phyloP scores from a whole-genome alignment of 2,113 vertebrate genomes.

The Grammomys surdaster region DNA sequence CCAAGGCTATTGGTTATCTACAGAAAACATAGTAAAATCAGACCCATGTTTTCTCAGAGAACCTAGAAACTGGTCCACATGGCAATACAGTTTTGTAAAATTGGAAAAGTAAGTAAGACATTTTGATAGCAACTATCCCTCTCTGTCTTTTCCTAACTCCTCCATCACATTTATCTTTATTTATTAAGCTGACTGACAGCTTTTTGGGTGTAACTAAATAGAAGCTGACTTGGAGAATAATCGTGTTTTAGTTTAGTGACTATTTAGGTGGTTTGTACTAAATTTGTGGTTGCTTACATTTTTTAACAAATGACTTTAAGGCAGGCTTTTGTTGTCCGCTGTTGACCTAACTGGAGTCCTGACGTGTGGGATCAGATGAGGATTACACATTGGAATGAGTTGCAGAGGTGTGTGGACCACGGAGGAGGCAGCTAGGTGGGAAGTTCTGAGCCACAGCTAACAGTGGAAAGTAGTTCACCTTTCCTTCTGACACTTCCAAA shows the following conservation, averaged over 20 bases:
- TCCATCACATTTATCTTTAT: neutral
- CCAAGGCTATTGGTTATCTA: neutral
- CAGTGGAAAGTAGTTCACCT: neutral
- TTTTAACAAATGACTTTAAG: conserved; percentile 38
- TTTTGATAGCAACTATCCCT: neutral
- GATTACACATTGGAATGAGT: neutral
- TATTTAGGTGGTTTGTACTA: neutral
- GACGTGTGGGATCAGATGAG: neutral
- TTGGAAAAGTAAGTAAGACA: neutral
- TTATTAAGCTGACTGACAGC: neutral
- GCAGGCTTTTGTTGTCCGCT: neutral
- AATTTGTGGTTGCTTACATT: neutral
- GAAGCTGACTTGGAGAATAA: neutral
- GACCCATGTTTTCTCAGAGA: neutral
- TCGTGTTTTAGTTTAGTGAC: neutral
- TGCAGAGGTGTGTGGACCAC: neutral
- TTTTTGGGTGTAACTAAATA: neutral
- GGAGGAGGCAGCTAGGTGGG: neutral
- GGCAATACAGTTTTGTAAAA: neutral
- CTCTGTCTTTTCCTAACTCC: neutral
- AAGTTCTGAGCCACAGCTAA: neutral
- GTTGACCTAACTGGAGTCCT: neutral
- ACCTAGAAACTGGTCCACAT: neutral
- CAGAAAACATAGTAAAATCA: neutral
- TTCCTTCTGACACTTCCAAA: neutral